These are phyloP conservation scores for Notothenia coriiceps DNA, from an alignment of 2,113 vertebrate genomes.

Conservation along the genomic window DNA sequence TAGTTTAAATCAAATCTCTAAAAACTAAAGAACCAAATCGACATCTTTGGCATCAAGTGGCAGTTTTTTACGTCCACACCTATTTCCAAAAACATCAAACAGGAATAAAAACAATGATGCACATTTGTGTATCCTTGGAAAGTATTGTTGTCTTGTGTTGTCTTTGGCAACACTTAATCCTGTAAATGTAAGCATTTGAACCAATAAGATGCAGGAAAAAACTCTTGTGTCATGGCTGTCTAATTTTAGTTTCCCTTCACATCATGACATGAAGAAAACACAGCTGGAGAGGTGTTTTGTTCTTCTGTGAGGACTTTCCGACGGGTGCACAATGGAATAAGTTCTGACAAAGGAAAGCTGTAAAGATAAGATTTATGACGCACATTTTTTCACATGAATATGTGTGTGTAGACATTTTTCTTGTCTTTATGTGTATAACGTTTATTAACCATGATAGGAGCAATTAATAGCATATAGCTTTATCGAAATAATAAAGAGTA, in stretches of 20 bases:
- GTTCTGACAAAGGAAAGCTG: conserved; percentile 35
- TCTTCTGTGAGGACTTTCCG: conserved; percentile 69
- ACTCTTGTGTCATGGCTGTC: conserved; percentile 53
- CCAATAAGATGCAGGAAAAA: conserved; percentile 51
- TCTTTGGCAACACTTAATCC: conserved; percentile 25
- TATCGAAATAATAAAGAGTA: background rate
- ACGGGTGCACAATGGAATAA: conserved; percentile 61
- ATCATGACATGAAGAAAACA: conserved; percentile 71
- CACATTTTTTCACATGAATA: background rate
- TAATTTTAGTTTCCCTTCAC: conserved; percentile 74
- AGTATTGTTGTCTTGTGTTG: conserved; percentile 22
- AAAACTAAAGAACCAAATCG: too few relatives aligned
- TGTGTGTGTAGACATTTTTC: background rate
- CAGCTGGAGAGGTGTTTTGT: conserved; percentile 80
- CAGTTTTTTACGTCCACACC: background rate
- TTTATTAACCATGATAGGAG: background rate
- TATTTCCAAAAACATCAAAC: background rate
- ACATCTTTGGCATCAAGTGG: too few relatives aligned
- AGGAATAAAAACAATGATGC: background rate
- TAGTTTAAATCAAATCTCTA: too few relatives aligned
- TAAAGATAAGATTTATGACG: conserved; percentile 20
- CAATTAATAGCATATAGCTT: background rate
- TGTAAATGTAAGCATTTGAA: conserved; percentile 28
- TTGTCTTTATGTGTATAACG: background rate
- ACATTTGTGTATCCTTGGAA: conserved; percentile 40